Base-by-base conservation (phyloP, 2,113 vertebrate species). In the Ictidomys tridecemlineatus region DNA sequence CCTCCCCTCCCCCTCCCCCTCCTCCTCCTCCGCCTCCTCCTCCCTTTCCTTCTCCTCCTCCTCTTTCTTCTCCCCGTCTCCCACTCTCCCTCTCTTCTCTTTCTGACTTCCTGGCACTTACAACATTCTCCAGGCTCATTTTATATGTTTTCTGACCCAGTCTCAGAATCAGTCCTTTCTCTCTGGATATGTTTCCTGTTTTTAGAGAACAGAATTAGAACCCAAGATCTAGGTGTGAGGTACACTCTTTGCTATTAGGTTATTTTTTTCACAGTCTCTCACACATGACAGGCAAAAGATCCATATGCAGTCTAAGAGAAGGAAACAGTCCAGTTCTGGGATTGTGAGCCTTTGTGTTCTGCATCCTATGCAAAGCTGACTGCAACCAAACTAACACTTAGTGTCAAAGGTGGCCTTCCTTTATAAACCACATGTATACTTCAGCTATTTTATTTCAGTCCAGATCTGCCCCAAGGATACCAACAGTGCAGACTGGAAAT, bases 31-130 rank as follows among this genome's bases (percentile, higher is more conserved):
- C 22, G 26, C 37, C 26, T 14, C 16, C 37, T 42, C 42, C 26
- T 8, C 5, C 24, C 7, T 9, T 18, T 28, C 34, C 11, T 12
- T 10, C 8, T 5, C 28, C 32, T 4, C 8, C 22, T 34, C 34
- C 22, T 1, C 16, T 20, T 32, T 5, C 80, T 73, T 65, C 32
- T 65, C 5, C 13, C 42, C n/a, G 9, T 26, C 10, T 5, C 1
- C 3, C 14, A 1, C 22, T 22, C 11, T 22, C 32, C 28, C 18
- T 14, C 20, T 11, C 6, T 30, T 11, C 4, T 8, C 16, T 30
- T 58, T 32, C 1, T 30, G 22, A 53, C 8, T 86, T 74, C 67
- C 34, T 84, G 26, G 2, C 3, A 58, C 32, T 80, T 53, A 30
- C 12, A 61, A 72, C 30, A 12, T 51, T 30, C 22, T 45, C 30